Evolutionary conservation across 2,113 vertebrate species (phyloP), one percentile per base, ranked within the genome.

Genomic region (Hippocampus zosterae): DNA sequence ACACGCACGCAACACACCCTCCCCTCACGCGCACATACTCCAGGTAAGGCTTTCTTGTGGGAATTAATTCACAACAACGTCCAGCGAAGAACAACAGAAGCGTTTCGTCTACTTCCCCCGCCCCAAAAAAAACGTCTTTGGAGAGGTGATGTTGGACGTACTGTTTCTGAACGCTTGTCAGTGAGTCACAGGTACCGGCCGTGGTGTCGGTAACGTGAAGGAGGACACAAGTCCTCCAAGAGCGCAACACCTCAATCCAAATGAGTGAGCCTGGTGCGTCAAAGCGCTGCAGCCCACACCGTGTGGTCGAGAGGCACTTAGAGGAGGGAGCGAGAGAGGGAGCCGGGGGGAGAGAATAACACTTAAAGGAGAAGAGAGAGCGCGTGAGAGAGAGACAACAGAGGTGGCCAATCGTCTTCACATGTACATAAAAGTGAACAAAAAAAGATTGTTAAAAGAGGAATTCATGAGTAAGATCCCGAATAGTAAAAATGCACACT

Each of bases 1-100:
- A 67, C 52, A 59, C 62, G 10, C 41, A 46, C 63, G 56, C 61
- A 41, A 7, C 19, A 7, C 18, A 8, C 76, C 23, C 25, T 27
- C 25, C 67, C n/a, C 18, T 48, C 41, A 52, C 5, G 23, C 75
- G 44, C 68, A 57, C 69, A 57, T 72, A 40, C 81, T 86, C 80
- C 88, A 90, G 89, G 87, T 88, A 79, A 87, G 84, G 75, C 77
- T 73, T 70, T 77, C 68, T 78, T 64, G 74, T 65, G 75, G 68
- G 83, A 82, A 84, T 88, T 72, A 81, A 91, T 91, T 91, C 88
- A 80, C 83, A 83, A 80, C 86, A 89, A 85, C 87, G 84, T 84
- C 84, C 76, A 52, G 80, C 59, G 75, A 76, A 25, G 69, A 76
- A 59, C 71, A 55, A 76, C 63, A 53, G 33, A 72, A 41, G 75